A percentile compares a stretch with the other conserved stretches of the same genome.
These are phyloP conservation scores for Xiphorhynchus elegans DNA, from an alignment of 2,113 vertebrate species.

Conservation along the genomic window DNA sequence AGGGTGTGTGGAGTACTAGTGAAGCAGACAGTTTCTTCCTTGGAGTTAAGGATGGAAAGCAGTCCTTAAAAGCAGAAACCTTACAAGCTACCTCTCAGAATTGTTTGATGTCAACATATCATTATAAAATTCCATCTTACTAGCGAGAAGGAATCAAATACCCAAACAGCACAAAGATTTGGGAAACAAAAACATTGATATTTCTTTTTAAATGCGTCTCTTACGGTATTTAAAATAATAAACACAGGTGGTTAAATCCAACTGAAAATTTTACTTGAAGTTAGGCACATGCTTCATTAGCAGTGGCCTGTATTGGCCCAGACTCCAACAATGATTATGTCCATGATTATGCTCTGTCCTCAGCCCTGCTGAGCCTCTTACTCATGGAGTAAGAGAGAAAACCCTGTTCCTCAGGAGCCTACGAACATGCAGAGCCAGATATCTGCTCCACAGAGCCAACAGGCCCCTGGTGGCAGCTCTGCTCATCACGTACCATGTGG, in stretches of 20 bases:
- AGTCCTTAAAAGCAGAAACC: background rate
- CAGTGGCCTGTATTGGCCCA: too few species aligned
- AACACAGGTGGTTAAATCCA: background rate
- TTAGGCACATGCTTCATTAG: background rate
- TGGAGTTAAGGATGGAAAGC: background rate
- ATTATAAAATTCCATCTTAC: background rate
- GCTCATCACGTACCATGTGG: fast-evolving
- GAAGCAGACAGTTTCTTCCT: background rate
- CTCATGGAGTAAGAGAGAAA: background rate
- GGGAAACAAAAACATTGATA: background rate
- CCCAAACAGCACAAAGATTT: background rate
- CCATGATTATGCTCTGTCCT: background rate
- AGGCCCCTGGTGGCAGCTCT: background rate
- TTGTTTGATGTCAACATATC: background rate
- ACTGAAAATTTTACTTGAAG: background rate
- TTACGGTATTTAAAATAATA: background rate
- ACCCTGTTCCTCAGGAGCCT: too few species aligned
- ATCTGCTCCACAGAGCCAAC: too few species aligned
- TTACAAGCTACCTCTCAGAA: background rate
- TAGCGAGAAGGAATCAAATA: background rate
- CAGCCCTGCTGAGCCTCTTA: background rate
- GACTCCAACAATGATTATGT: background rate
- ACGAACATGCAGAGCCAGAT: fast-evolving
- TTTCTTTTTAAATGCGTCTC: background rate
- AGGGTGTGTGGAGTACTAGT: background rate